Evolutionary conservation across 2,797 vertebrate genomes (phyloP).

Genomic region (Sebastes miniatus): DNA sequence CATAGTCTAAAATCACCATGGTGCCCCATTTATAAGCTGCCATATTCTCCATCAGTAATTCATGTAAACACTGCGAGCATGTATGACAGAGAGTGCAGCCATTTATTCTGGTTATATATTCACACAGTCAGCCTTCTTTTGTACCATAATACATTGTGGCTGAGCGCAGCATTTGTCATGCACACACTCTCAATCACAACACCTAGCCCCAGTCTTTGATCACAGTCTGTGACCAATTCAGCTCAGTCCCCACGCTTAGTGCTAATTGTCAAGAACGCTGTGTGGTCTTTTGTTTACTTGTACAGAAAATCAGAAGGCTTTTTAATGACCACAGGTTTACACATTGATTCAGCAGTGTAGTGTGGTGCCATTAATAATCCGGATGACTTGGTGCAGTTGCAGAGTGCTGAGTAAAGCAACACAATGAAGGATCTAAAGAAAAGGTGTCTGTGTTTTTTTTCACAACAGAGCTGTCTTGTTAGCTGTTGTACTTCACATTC

Average conservation of each 20-base stretch:
- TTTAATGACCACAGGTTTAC: slow-evolving; percentile 25
- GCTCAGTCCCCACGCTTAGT: background rate
- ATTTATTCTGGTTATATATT: slow-evolving; percentile 47
- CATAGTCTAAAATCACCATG: background rate
- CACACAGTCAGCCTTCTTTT: slow-evolving; percentile 22
- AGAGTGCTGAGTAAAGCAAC: slow-evolving; percentile 6
- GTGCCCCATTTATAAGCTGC: slow-evolving; percentile 21
- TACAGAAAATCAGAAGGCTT: background rate
- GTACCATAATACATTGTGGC: slow-evolving; percentile 6
- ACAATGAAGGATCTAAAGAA: background rate
- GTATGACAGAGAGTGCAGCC: slow-evolving; percentile 7
- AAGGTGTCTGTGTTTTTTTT: background rate
- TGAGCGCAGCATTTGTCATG: slow-evolving; percentile 34
- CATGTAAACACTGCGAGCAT: slow-evolving; percentile 24
- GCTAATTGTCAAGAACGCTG: slow-evolving; percentile 4
- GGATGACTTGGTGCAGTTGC: background rate
- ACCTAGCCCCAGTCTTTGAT: slow-evolving; percentile 11
- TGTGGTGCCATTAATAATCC: background rate
- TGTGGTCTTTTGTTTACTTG: slow-evolving; percentile 8
- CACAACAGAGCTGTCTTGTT: background rate
- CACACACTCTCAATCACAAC: slow-evolving; percentile 18
- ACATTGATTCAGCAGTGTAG: background rate
- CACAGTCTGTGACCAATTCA: slow-evolving; percentile 21
- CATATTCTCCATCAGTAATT: slow-evolving; percentile 23
- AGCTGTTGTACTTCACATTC: background rate